These are phyloP conservation scores for Caprella mutica DNA, from an alignment of 2,888 invertebrate species.

Conservation along the genomic window DNA sequence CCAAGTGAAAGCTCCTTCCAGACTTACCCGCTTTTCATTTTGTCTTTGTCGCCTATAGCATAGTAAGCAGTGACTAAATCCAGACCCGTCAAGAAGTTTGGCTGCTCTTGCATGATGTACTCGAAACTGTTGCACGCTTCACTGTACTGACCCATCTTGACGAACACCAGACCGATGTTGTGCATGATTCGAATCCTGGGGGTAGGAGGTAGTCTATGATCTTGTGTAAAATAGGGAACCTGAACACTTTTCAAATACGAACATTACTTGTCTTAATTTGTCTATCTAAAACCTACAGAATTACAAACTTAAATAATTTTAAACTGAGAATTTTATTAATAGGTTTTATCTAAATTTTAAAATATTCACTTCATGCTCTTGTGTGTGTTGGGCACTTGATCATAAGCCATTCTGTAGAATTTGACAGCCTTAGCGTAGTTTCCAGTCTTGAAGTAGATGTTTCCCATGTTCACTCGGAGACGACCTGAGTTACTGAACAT, in stretches of 20 bases:
- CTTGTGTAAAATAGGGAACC: too few relatives aligned
- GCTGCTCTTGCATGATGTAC: slow-evolving; percentile 92
- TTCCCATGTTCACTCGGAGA: slow-evolving; percentile 94
- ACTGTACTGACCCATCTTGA: slow-evolving; percentile 89
- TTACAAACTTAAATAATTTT: too few relatives aligned
- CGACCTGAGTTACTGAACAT: slow-evolving; percentile 87
- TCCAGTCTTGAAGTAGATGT: slow-evolving; percentile 90
- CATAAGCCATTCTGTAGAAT: slow-evolving; percentile 95
- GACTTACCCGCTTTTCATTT: slow-evolving; percentile 89
- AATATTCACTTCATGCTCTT: slow-evolving; percentile 76
- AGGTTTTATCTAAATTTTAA: too few relatives aligned
- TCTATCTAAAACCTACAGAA: too few relatives aligned
- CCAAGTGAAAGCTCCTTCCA: neutral
- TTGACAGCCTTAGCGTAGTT: slow-evolving; percentile 89
- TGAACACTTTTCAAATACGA: too few relatives aligned
- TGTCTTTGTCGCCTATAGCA: slow-evolving; percentile 79
- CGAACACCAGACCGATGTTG: slow-evolving; percentile 88
- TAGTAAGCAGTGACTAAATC: slow-evolving; percentile 80
- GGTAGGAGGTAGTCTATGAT: neutral
- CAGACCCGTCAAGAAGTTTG: slow-evolving; percentile 75
- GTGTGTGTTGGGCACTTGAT: slow-evolving; percentile 81
- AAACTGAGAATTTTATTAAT: too few relatives aligned
- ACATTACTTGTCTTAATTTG: too few relatives aligned
- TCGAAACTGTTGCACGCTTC: slow-evolving; percentile 95
- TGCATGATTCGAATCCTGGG: slow-evolving; percentile 88